Base-by-base conservation (phyloP, 2,888 invertebrate genomes). In the Adela reaumurella region DNA sequence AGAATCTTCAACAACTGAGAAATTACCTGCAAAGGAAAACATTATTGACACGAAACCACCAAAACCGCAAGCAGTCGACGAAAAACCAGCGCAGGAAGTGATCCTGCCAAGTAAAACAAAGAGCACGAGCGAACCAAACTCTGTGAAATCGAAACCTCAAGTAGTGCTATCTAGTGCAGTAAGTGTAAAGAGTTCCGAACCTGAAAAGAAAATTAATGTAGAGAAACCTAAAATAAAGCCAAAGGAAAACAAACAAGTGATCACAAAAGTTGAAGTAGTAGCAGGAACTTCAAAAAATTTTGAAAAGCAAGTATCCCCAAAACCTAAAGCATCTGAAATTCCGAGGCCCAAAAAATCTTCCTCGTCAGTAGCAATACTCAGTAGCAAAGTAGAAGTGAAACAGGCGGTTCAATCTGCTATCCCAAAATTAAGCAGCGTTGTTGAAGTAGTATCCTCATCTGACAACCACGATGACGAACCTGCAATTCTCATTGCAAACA, bases 401-500 rank as follows among this genome's bases (percentile, higher is more conserved):
- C 73, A 79, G 62, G 72, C 64, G 18, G 58, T 52, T 49, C 51
- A 57, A 19, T 54, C 50, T 47, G 48, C 56, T 44, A 48, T 50
- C 50, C 61, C 63, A 5, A 74, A 82, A 56, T 58, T 83, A 43
- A 82, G 82, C 20, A 83, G 83, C 55, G 66, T 84, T 45, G 74
- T 84, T 42, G 82, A 86, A 67, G 67, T 84, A 18, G 76, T 78
- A 57, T 71, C 79, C 1, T 51, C 54, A 29, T 47, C 35, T 65
- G 68, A 55, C 61, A 66, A 58, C 24, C 50, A 54, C 41, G 68
- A 73, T 43, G 82, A 83, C 46, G 82, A 83, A 56, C 84, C 86
- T 51, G 83, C 85, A 16, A 81, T 84, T 43, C 66, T 83, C 46
- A 76, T 84, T 19, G 74, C 82, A 14, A 88, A 88, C 51, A 91